Base-by-base conservation (phyloP, 1,140 invertebrate genomes). In the Drosophila trapezifrons region DNA sequence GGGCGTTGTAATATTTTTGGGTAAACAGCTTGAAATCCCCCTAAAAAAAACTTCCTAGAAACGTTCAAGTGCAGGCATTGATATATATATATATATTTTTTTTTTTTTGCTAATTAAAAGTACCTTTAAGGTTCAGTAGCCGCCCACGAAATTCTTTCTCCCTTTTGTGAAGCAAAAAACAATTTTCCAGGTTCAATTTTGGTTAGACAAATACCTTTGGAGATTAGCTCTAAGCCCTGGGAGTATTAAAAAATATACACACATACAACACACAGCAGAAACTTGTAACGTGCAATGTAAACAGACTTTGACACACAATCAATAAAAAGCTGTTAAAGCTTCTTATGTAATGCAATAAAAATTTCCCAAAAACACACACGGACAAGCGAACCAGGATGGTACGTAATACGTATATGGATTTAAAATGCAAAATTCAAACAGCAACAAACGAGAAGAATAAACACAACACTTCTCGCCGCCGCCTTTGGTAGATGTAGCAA, bases 271-370 rank as follows among this genome's bases (percentile, higher is more conserved):
- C 18, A 35, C 4, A 6, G 9, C 35, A n/a, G 20, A 27, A 47
- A 25, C 52, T n/a, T 45, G n/a, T 35, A 52, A 27, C 29, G 25
- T 46, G 40, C 25, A 46, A 69, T 67, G 40, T 70, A 71, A 47
- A 56, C 67, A 56, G 45, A 66, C 64, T 64, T 47, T 57, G 63
- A 59, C 57, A 52, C 57, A 52, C 62, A 75, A 80, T 80, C 70
- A 75, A 65, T 40, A 57, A 22, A 72, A 54, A 35, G 51, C 59
- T 35, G 22, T 52, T 62, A 76, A 85, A 86, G 69, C 78, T 27
- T 66, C 69, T 86, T 86, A 71, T 17, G 27, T 75, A 74, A 86
- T 64, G 51, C 67, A 78, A 85, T 57, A 74, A 65, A 67, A 78
- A 62, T 17, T 40, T 18, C 12, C 49, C 49, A 63, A 2, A n/a